A percentile compares a stretch with the other conserved stretches of the same genome.
These are phyloP conservation scores for Varroa destructor DNA, from an alignment of 1,140 invertebrate species.

Conservation along the genomic window DNA sequence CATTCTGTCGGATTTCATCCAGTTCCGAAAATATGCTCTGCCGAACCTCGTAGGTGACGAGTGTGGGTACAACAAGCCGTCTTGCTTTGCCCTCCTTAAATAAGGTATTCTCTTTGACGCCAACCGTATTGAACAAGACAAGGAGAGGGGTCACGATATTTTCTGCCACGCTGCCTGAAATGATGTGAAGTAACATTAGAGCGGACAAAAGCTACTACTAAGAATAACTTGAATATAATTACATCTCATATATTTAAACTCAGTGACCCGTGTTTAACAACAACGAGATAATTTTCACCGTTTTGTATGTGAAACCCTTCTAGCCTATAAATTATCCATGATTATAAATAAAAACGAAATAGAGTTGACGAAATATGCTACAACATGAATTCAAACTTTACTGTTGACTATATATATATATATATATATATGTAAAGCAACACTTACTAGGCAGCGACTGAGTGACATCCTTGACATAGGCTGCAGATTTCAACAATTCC, in stretches of 20 bases:
- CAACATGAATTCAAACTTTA: too few species aligned
- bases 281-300: too few species aligned
- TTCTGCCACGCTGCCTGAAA: neutral
- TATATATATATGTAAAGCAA: too few species aligned
- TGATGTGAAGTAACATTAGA: neutral
- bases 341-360: too few species aligned
- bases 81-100: neutral
- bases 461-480: too few species aligned
- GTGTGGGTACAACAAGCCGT: neutral
- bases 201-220: neutral
- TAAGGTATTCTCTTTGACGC: neutral
- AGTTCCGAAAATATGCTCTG: neutral
- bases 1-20: conserved; percentile 10
- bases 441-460: too few species aligned
- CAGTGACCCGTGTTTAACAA: too few species aligned
- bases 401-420: too few species aligned
- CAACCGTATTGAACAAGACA: conserved; percentile 3
- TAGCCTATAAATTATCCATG: too few species aligned
- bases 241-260: neutral
- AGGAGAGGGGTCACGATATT: neutral
- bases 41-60: conserved; percentile 11
- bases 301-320: too few species aligned
- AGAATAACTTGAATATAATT: neutral
- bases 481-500: too few species aligned
- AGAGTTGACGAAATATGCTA: too few species aligned